Evolutionary conservation across 2,797 vertebrate species (phyloP).

Genomic region (Momotus momota): DNA sequence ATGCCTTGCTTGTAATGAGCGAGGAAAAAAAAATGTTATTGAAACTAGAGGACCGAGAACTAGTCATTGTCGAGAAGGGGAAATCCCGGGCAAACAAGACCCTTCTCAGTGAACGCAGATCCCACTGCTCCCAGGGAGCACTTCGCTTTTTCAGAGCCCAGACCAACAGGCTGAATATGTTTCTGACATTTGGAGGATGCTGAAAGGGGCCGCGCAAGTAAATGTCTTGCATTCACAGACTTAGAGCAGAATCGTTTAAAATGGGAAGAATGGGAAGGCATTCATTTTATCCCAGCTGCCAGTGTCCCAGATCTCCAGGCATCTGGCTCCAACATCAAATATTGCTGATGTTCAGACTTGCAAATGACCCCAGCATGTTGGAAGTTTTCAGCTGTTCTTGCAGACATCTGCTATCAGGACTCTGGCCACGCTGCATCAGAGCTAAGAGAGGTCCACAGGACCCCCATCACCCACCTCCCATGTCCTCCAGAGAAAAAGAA

Average conservation of each 20-base stretch:
- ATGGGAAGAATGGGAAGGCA: not conserved
- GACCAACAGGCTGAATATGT: not conserved
- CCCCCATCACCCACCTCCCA: fast-evolving
- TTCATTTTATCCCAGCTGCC: not conserved
- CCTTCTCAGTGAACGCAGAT: not conserved
- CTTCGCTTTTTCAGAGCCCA: not conserved
- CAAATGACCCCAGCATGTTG: fast-evolving
- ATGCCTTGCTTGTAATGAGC: not conserved
- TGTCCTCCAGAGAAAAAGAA: slow-evolving; percentile 14
- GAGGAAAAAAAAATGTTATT: not conserved
- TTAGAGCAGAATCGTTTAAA: not conserved
- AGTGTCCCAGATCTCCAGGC: not conserved
- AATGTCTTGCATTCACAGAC: not conserved
- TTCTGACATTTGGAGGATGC: not conserved
- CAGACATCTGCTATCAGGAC: not conserved
- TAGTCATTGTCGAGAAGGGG: not conserved
- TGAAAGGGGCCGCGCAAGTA: not conserved
- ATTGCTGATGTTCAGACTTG: not conserved
- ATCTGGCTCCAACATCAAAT: not conserved
- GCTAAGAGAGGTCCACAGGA: not conserved
- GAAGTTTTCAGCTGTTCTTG: not conserved
- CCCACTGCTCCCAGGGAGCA: not conserved
- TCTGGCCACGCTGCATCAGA: fast-evolving
- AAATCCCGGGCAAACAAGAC: not conserved
- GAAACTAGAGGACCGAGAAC: not conserved